Base-by-base conservation (phyloP, 2,888 invertebrate genomes). In the Hermaeophaga mercurialis region DNA sequence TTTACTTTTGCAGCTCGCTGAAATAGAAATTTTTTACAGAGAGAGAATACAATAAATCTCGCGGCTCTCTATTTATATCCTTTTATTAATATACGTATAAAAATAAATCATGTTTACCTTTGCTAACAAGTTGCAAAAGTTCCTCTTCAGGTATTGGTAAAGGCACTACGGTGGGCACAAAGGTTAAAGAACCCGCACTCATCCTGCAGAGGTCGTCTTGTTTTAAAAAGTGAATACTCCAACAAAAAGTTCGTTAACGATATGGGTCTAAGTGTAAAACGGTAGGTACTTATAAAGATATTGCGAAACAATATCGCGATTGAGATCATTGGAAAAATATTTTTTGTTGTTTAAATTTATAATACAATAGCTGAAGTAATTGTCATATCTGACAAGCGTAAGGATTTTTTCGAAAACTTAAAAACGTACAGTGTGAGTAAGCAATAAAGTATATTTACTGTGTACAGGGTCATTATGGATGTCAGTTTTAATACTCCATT, bases 91-190 rank as follows among this genome's bases (percentile, higher is more conserved):
- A 12, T n/a, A n/a, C n/a, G n/a, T n/a, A n/a, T n/a, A n/a, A n/a
- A n/a, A n/a, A n/a, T n/a, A n/a, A n/a, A n/a, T n/a, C n/a, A n/a
- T n/a, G n/a, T 31, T 50, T 50, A 0, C 90, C 86, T 74, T 89
- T 90, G 55, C 85, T 82, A 1, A 86, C 81, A 22, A 91, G 78
- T 61, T 86, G 86, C 11, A 81, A 70, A 43, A 93, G 79, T n/a
- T 81, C 78, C 54, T 85, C 81, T 12, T 84, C 79, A 0, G 85
- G 80, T 54, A 93, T 72, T 1, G 90, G 90, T 59, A 91, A 66
- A 3, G 85, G 79, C 55, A 92, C 73, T 70, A 85, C 84, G n/a
- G 83, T 78, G 14, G 84, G 77, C 54, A 87, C 54, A 31, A 46
- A 47, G 19, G 54, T 24, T 31, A 28, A 26, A 12, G 46, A 34